Percentiles rank a stretch among this genome's conserved stretches.
Conservation (phyloP, 2,797 vertebrate species). For the Champsocephalus esox region DNA sequence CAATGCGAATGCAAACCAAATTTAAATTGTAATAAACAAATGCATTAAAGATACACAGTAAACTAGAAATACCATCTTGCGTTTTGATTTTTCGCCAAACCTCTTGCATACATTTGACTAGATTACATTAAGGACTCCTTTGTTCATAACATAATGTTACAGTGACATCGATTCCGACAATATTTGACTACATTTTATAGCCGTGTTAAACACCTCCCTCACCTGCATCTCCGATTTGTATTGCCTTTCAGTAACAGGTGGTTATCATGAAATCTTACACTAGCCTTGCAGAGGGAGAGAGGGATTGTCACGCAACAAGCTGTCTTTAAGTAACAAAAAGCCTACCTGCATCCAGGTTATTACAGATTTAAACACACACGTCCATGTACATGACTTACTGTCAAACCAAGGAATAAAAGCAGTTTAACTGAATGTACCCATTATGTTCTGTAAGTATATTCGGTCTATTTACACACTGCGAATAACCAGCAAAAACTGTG, state of each 20-base stretch:
- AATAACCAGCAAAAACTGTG: neutral
- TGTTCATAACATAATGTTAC: neutral
- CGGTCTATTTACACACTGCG: neutral
- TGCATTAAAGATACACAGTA: neutral
- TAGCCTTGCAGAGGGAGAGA: neutral
- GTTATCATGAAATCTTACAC: conserved; percentile 52
- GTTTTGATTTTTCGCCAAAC: conserved; percentile 1
- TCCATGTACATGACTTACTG: neutral
- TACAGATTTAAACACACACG: neutral
- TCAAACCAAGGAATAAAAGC: neutral
- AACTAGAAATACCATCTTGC: neutral
- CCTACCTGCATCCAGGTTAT: neutral
- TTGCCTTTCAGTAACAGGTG: conserved; percentile 8
- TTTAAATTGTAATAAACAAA: neutral
- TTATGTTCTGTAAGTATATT: neutral
- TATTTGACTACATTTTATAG: conserved; percentile 15
- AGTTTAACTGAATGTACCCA: neutral
- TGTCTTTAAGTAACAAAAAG: neutral
- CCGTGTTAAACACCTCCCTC: conserved; percentile 28
- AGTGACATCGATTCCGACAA: conserved; percentile 2
- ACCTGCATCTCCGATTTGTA: conserved; percentile 36
- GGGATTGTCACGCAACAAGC: conserved; percentile 31
- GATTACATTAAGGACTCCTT: too few relatives aligned
- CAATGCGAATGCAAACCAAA: neutral
- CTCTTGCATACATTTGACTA: too few relatives aligned